A percentile compares a stretch with the other conserved stretches of the same genome.
phyloP scores from a whole-genome alignment of 2,888 invertebrate genomes.

The Anorthoa munda region DNA sequence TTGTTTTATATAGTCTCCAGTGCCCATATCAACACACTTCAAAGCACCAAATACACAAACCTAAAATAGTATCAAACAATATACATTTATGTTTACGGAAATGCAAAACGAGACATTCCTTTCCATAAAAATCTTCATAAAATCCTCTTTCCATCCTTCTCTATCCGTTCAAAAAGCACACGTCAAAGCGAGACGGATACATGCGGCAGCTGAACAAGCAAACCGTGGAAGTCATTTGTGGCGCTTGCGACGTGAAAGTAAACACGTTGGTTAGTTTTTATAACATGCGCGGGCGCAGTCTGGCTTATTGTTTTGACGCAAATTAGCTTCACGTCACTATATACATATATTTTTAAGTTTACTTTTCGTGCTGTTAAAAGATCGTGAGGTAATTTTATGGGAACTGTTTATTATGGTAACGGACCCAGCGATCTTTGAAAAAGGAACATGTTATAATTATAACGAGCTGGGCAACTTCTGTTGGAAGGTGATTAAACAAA shows the following conservation, averaged over 20 bases:
- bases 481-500: background rate
- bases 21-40: background rate
- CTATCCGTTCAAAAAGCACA: constrained; percentile 4
- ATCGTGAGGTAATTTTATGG: constrained; percentile 6
- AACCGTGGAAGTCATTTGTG: constrained; percentile 61
- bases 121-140: constrained; percentile 39
- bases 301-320: constrained; percentile 67
- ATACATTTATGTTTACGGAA: constrained; percentile 55
- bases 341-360: constrained; percentile 39
- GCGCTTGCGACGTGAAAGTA: constrained; percentile 65
- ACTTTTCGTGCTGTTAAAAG: constrained; percentile 27
- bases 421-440: background rate
- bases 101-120: constrained; percentile 52
- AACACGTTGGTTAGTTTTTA: constrained; percentile 65
- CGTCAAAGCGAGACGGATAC: constrained; percentile 30
- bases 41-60: constrained; percentile 21
- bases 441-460: background rate
- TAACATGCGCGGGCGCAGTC: constrained; percentile 52
- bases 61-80: constrained; percentile 18
- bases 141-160: constrained; percentile 32
- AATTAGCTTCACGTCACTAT: constrained; percentile 55
- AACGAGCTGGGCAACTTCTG: background rate
- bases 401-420: constrained; percentile 33
- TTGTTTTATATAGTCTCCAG: background rate
- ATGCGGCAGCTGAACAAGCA: constrained; percentile 66